phyloP scores from a whole-genome alignment of 1,140 invertebrate genomes.

The Yoshiicerus persimilis region DNA sequence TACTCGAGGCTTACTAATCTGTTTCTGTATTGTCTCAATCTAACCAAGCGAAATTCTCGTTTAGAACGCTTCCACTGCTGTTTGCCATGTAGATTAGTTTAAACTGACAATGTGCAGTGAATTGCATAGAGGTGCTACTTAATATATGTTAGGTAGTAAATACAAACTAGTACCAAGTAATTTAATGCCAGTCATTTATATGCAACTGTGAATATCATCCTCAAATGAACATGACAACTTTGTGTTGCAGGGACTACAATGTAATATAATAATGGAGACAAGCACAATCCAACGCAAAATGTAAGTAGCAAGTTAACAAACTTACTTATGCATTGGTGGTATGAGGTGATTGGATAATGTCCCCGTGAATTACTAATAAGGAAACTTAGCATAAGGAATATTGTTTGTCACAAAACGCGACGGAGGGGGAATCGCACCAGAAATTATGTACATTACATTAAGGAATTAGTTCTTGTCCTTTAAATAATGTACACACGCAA shows the following conservation, averaged over 20 bases:
- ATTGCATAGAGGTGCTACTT: neutral
- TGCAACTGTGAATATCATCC: neutral
- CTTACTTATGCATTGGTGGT: neutral
- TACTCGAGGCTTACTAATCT: neutral
- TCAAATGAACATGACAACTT: neutral
- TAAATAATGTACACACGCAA: neutral
- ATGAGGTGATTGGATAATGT: neutral
- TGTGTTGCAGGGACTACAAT: neutral
- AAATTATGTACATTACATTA: neutral
- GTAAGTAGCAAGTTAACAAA: neutral
- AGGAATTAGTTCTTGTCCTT: neutral
- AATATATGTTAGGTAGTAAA: neutral
- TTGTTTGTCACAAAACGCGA: neutral
- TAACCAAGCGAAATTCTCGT: neutral
- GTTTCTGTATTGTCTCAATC: neutral
- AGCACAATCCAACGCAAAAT: neutral
- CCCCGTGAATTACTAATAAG: neutral
- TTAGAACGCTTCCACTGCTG: neutral
- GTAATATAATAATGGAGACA: neutral
- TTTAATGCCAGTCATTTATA: constrained; percentile 4
- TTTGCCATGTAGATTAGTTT: neutral
- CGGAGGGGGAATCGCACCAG: neutral
- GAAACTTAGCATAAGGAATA: neutral
- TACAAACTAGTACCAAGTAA: neutral
- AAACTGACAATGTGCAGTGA: neutral